phyloP scores from a whole-genome alignment of 2,888 invertebrate species.

The Exephanes ischioxanthus region DNA sequence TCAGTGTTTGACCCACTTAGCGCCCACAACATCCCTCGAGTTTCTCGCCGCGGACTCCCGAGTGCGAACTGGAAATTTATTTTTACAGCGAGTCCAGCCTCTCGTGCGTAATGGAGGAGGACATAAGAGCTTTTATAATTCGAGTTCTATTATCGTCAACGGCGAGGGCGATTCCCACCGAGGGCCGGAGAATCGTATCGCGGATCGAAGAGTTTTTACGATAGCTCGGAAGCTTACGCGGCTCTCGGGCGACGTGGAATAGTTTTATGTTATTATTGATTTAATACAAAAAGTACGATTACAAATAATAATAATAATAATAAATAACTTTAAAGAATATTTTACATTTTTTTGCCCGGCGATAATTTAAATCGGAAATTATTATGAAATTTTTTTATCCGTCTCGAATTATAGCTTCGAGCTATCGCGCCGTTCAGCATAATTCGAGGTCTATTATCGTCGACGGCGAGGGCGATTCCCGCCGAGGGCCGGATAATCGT shows the following conservation, averaged over 20 bases:
- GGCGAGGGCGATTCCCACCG: not conserved
- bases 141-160: constrained; percentile 27
- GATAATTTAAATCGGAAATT: not conserved
- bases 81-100: constrained; percentile 17
- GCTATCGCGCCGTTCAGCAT: not conserved
- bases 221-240: no score
- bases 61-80: constrained; percentile 34
- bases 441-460: constrained; percentile 23
- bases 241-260: no score
- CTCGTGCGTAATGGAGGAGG: not conserved
- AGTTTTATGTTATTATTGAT: no score
- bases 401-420: not conserved
- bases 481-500: not conserved
- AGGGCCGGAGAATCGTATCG: not conserved
- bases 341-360: not conserved
- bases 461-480: not conserved
- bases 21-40: constrained; percentile 16
- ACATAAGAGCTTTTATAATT: constrained; percentile 24
- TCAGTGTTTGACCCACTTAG: constrained; percentile 5
- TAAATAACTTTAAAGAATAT: not conserved
- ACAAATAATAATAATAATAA: not conserved
- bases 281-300: not conserved
- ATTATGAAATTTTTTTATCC: not conserved
- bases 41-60: not conserved
- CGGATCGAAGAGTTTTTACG: not conserved